phyloP scores from a whole-genome alignment of 2,888 invertebrate genomes.

The Eudemis profundana region DNA sequence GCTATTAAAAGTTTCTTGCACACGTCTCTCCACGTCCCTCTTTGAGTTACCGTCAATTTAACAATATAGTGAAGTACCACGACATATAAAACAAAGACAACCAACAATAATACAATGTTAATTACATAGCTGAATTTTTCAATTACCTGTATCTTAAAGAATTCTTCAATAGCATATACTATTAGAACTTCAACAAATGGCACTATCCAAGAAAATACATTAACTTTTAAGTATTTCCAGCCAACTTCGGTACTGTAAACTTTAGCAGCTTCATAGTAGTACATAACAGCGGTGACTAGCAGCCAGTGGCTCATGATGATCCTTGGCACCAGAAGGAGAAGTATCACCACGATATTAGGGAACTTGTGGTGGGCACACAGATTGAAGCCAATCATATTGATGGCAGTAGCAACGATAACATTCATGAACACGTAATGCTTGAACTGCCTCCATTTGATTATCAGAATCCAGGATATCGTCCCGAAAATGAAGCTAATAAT shows the following conservation, averaged over 20 bases:
- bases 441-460: slow-evolving; percentile 2
- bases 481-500: slow-evolving; percentile 5
- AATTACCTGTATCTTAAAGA: neutral
- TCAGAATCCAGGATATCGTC: neutral
- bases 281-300: slow-evolving; percentile 6
- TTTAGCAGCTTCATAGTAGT: neutral
- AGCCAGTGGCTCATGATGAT: slow-evolving; percentile 19
- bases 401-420: neutral
- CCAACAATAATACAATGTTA: neutral
- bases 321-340: neutral
- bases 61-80: neutral
- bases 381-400: slow-evolving; percentile 8
- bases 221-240: slow-evolving; percentile 2
- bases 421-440: slow-evolving; percentile 10
- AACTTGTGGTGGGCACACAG: slow-evolving; percentile 3
- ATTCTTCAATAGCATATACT: slow-evolving; percentile 2
- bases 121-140: slow-evolving; percentile 1
- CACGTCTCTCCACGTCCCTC: neutral
- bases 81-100: slow-evolving; percentile 8
- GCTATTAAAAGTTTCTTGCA: neutral
- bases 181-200: slow-evolving; percentile 4
- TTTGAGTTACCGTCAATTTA: neutral
- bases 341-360: neutral
- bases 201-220: slow-evolving; percentile 1
- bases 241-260: neutral